Conservation (phyloP, 2,797 vertebrate genomes). For the Oreortyx pictus region DNA sequence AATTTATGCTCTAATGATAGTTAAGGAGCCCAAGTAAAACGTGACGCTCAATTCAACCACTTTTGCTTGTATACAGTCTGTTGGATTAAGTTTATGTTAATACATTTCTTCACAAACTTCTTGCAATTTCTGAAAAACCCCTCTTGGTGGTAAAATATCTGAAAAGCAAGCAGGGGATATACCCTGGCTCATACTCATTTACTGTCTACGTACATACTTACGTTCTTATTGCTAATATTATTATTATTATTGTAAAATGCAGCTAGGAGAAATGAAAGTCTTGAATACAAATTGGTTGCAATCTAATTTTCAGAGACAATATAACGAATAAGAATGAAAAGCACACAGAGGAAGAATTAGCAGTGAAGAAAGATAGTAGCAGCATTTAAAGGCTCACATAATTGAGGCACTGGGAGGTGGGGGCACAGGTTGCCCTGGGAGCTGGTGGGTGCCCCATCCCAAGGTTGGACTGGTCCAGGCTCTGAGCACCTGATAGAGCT, state of each 20-base stretch:
- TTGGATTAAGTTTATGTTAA: conserved; percentile 55
- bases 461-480: too few species aligned
- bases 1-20: conserved; percentile 80
- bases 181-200: background rate
- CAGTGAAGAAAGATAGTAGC: background rate
- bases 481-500: too few species aligned
- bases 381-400: background rate
- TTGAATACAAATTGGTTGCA: background rate
- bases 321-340: conserved; percentile 32
- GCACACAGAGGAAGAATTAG: conserved; percentile 20
- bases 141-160: conserved; percentile 28
- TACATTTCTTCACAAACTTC: conserved; percentile 61
- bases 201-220: background rate
- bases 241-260: background rate
- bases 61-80: conserved; percentile 68
- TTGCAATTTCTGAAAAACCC: conserved; percentile 9
- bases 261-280: background rate
- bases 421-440: too few species aligned
- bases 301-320: conserved; percentile 5
- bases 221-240: background rate
- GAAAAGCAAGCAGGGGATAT: conserved; percentile 12
- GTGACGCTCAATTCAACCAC: conserved; percentile 64
- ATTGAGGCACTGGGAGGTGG: too few species aligned
- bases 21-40: conserved; percentile 71
- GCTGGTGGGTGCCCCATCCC: too few species aligned